phyloP scores from a whole-genome alignment of 1,140 invertebrate species.

The Euwallacea similis region DNA sequence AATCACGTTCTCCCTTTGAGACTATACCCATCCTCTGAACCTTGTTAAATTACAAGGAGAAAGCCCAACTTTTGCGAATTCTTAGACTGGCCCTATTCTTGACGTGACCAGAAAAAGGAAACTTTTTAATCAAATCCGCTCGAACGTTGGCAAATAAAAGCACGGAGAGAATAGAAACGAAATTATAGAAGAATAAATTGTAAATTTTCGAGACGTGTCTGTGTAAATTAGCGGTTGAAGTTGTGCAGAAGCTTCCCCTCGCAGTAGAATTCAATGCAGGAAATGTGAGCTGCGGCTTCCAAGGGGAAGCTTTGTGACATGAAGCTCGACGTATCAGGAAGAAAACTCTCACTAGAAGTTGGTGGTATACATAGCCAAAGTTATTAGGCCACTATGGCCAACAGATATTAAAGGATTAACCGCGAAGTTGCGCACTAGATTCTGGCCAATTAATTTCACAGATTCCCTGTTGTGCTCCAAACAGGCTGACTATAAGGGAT shows the following conservation, averaged over 20 bases:
- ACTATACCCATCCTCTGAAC: neutral
- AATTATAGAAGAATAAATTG: neutral
- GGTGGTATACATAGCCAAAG: too few relatives aligned
- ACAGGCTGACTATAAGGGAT: neutral
- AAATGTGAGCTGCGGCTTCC: too few relatives aligned
- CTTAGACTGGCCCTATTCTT: constrained; percentile 5
- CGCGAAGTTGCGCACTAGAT: too few relatives aligned
- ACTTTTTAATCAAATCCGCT: constrained; percentile 15
- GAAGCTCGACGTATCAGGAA: too few relatives aligned
- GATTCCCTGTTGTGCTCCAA: neutral
- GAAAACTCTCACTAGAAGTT: too few relatives aligned
- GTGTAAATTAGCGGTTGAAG: too few relatives aligned
- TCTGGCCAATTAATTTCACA: neutral
- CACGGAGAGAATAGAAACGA: neutral
- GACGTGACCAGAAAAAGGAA: constrained; percentile 18
- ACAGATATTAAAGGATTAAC: too few relatives aligned
- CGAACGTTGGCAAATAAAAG: constrained; percentile 5
- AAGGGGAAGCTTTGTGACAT: too few relatives aligned
- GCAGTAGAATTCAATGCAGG: too few relatives aligned
- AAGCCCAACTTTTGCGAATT: neutral
- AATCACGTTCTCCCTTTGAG: constrained; percentile 7
- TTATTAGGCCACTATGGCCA: too few relatives aligned
- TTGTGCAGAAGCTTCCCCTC: too few relatives aligned
- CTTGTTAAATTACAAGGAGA: constrained; percentile 7
- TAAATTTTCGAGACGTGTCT: too few relatives aligned